Base-by-base conservation (phyloP, 2,113 vertebrate species). In the Anguilla rostrata region DNA sequence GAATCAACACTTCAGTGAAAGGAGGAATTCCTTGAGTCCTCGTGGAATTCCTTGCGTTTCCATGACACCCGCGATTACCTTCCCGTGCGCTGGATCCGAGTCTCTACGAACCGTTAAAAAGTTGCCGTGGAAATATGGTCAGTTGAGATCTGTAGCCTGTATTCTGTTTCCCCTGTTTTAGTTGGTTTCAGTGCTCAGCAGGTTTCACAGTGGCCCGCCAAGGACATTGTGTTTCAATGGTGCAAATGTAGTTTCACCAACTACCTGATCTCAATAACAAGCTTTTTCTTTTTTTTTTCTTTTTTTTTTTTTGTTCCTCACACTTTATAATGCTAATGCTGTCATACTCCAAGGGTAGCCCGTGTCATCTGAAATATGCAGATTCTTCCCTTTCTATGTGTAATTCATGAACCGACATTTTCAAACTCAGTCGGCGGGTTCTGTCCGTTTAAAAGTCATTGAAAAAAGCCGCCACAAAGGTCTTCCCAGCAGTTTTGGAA, bases 301-400 rank as follows among this genome's bases (percentile, higher is more conserved):
- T 84, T 82, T 84, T 57, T 80, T 84, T 46, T 22, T 29, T 29
- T 14, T 6, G 82, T 78, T 86, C 78, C 84, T 84, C 84, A 86
- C 85, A 90, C 87, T 90, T 90, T 90, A 88, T 88, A 90, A 87
- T 90, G 89, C 87, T 88, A 90, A 90, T 90, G 87, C 75, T 83
- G 87, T 87, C 78, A 85, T 86, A 84, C 87, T 79, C 83, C 85
- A 85, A 88, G 84, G 82, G 57, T 46, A 88, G 78, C 29, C 71
- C 82, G 81, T 85, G 83, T 85, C 83, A 39, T 49, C 63, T 78
- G 83, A 87, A 88, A 88, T 88, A 84, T 86, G 87, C 60, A 84
- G 75, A 81, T 71, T 84, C 78, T 34, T 34, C 80, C 66, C 56
- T 87, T n/a, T 71, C 83, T 60, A 86, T 88, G 39, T 84, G 86